Evolutionary conservation across 2,888 invertebrate genomes (phyloP).

Genomic region (Nymphalis c-album): DNA sequence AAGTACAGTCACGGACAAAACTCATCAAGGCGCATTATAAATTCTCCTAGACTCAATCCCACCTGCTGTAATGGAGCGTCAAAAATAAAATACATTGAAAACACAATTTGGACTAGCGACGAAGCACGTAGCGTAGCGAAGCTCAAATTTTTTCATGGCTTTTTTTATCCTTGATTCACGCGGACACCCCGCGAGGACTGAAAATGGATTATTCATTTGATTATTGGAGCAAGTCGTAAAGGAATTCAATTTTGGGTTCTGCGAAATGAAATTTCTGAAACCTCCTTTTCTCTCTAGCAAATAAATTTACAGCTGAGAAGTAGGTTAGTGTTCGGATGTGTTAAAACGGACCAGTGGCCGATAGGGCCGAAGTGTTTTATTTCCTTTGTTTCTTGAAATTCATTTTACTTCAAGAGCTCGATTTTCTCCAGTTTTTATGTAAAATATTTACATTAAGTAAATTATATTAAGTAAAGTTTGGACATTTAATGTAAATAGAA

Average conservation of each 20-base stretch:
- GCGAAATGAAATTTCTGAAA: slow-evolving; percentile 68
- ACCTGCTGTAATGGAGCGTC: slow-evolving; percentile 52
- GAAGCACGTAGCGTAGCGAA: slow-evolving; percentile 35
- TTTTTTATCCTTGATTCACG: slow-evolving; percentile 45
- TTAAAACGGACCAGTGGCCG: slow-evolving; percentile 9
- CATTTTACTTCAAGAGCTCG: slow-evolving; percentile 5
- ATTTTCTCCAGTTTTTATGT: background rate
- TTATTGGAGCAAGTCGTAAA: slow-evolving; percentile 70
- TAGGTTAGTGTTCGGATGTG: slow-evolving; percentile 44
- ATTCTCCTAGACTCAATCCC: slow-evolving; percentile 51
- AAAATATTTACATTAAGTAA: background rate
- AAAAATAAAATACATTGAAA: slow-evolving; percentile 44
- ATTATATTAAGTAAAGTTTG: background rate
- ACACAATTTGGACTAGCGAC: slow-evolving; percentile 43
- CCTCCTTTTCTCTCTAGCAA: slow-evolving; percentile 60
- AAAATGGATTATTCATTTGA: slow-evolving; percentile 77
- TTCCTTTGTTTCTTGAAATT: slow-evolving; percentile 12
- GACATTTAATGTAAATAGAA: background rate
- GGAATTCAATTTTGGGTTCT: slow-evolving; percentile 72
- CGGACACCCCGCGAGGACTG: slow-evolving; percentile 49
- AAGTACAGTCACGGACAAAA: slow-evolving; percentile 12
- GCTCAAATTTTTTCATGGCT: slow-evolving; percentile 39
- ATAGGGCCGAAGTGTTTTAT: slow-evolving; percentile 2
- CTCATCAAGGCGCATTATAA: slow-evolving; percentile 47
- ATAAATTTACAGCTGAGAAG: slow-evolving; percentile 57